These are phyloP conservation scores for Dolichopus griseipennis DNA, from an alignment of 2,888 invertebrate species.

Conservation along the genomic window DNA sequence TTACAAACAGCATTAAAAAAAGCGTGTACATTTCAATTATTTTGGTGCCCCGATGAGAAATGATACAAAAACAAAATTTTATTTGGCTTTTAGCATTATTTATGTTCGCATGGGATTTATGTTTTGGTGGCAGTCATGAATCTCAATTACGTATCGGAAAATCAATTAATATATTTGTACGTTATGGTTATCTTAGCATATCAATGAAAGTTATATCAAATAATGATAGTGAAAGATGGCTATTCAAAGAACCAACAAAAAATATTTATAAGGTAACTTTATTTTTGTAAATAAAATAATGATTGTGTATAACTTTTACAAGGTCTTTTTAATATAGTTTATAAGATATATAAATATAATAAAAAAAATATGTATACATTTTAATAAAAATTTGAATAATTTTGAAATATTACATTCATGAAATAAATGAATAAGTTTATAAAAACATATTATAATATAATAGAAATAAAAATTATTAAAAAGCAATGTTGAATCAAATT, in stretches of 20 bases:
- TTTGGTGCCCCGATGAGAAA: slow-evolving; percentile 28
- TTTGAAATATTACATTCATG: too few species aligned
- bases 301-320: too few species aligned
- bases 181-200: slow-evolving; percentile 71
- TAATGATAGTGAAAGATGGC: slow-evolving; percentile 68
- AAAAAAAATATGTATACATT: too few species aligned
- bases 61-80: slow-evolving; percentile 35
- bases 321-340: too few species aligned
- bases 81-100: slow-evolving; percentile 36
- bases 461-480: too few species aligned
- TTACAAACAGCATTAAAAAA: slow-evolving; percentile 2
- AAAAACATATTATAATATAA: too few species aligned
- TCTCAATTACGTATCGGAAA: slow-evolving; percentile 59
- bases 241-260: slow-evolving; percentile 54
- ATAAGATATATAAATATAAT: too few species aligned
- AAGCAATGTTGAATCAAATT: too few species aligned
- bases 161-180: slow-evolving; percentile 73
- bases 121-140: slow-evolving; percentile 34
- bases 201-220: slow-evolving; percentile 76
- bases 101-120: slow-evolving; percentile 30
- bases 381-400: too few species aligned
- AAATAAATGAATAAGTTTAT: too few species aligned
- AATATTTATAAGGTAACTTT: slow-evolving; percentile 46
- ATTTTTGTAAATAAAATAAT: neutral
- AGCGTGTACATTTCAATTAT: neutral